Evolutionary conservation across 2,888 invertebrate genomes (phyloP).

Genomic region (Nomada flava): DNA sequence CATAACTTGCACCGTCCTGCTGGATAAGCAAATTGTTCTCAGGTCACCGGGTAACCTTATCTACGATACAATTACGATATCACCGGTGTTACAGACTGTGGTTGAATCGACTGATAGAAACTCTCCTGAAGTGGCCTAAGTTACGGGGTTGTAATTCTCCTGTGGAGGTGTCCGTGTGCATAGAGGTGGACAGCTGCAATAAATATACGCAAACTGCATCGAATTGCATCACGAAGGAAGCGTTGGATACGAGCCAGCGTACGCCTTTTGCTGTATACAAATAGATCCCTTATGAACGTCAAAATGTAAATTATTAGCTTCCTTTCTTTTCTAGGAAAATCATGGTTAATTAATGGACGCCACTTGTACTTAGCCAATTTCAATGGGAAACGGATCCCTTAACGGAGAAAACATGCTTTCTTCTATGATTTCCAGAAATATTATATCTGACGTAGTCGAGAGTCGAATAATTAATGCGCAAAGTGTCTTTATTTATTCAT

Average conservation of each 20-base stretch:
- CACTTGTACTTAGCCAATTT: neutral
- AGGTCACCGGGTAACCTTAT: conserved; percentile 57
- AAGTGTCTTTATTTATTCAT: no score
- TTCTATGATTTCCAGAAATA: no score
- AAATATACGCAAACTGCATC: conserved; percentile 63
- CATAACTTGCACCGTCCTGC: conserved; percentile 15
- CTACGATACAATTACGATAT: conserved; percentile 61
- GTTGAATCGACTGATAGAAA: conserved; percentile 54
- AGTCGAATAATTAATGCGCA: no score
- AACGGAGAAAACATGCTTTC: no score
- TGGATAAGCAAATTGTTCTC: conserved; percentile 51
- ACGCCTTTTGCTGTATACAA: neutral
- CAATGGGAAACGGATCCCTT: no score
- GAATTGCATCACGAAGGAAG: conserved; percentile 54
- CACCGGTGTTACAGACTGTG: conserved; percentile 28
- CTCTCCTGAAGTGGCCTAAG: conserved; percentile 50
- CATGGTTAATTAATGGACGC: neutral
- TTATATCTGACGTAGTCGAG: no score
- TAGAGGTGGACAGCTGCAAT: conserved; percentile 61
- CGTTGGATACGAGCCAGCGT: conserved; percentile 35
- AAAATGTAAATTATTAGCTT: conserved; percentile 34
- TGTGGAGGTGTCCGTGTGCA: conserved; percentile 39
- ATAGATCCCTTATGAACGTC: conserved; percentile 27
- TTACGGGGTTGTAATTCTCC: conserved; percentile 66
- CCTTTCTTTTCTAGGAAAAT: neutral